These are phyloP conservation scores for Sorex araneus DNA, from an alignment of 2,113 vertebrate species.

Conservation along the genomic window DNA sequence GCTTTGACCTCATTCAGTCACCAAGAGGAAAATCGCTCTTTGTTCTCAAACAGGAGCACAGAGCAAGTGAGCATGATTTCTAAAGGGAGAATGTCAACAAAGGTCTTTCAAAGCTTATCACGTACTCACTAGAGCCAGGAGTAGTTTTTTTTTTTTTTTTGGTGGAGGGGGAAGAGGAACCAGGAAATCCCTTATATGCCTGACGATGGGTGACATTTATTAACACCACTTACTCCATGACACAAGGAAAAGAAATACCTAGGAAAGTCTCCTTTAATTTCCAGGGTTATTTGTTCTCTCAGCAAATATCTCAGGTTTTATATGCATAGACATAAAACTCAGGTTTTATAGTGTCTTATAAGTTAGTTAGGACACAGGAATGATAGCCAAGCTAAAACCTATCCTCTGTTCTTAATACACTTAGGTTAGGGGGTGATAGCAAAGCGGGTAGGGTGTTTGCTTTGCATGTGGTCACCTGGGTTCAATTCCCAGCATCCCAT, in stretches of 20 bases:
- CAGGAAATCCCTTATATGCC: background rate
- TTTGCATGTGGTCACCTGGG: too few relatives aligned
- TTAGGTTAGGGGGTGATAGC: too few relatives aligned
- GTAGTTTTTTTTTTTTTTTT: slow-evolving; percentile 13
- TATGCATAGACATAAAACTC: too few relatives aligned
- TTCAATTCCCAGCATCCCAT: too few relatives aligned
- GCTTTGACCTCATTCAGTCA: slow-evolving; percentile 58
- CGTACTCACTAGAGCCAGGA: background rate
- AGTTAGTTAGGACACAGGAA: background rate
- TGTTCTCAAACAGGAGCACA: slow-evolving; percentile 59
- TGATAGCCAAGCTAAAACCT: background rate
- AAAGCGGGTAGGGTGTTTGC: too few relatives aligned
- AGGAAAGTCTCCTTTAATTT: background rate
- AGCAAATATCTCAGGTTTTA: background rate
- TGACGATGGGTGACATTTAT: background rate
- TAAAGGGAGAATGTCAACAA: slow-evolving; percentile 17
- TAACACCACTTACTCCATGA: background rate
- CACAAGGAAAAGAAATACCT: background rate
- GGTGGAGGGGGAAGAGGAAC: background rate
- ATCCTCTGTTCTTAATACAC: too few relatives aligned
- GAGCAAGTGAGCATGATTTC: slow-evolving; percentile 37
- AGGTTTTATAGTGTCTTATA: background rate
- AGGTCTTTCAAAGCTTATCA: background rate
- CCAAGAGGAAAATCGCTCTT: slow-evolving; percentile 54
- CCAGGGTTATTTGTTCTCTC: background rate